These are phyloP conservation scores for Eptatretus atami DNA, from an alignment of 2,797 vertebrate genomes.

Conservation along the genomic window DNA sequence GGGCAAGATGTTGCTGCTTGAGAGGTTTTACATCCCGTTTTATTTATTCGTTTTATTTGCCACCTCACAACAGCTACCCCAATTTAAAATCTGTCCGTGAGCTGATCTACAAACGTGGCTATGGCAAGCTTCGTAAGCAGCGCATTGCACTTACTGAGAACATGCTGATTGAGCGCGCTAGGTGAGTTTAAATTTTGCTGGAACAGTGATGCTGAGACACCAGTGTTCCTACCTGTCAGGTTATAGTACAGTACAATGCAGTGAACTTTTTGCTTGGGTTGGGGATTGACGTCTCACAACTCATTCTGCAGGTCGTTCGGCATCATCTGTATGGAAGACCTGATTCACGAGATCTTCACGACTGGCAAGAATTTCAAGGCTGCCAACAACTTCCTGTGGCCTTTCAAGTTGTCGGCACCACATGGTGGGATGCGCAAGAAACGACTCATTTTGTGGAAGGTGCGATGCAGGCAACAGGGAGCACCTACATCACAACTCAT, in stretches of 20 bases:
- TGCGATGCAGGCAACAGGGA: slow-evolving; percentile 81
- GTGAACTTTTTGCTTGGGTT: neutral
- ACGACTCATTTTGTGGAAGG: slow-evolving; percentile 94
- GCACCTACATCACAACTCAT: slow-evolving; percentile 79
- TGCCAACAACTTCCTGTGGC: slow-evolving; percentile 90
- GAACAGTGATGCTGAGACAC: too few relatives aligned
- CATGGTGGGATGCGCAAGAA: slow-evolving; percentile 94
- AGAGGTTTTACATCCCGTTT: neutral
- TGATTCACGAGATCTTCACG: slow-evolving; percentile 86
- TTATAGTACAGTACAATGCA: neutral
- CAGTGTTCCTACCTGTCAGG: too few relatives aligned
- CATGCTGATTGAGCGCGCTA: slow-evolving; percentile 40
- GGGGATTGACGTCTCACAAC: too few relatives aligned
- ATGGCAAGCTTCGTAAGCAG: slow-evolving; percentile 62
- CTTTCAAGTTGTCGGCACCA: slow-evolving; percentile 80
- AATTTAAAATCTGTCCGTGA: slow-evolving; percentile 89
- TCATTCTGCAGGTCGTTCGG: slow-evolving; percentile 30
- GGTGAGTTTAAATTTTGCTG: slow-evolving; percentile 17
- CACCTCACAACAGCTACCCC: slow-evolving; percentile 31
- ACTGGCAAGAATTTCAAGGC: slow-evolving; percentile 90
- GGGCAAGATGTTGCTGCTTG: neutral
- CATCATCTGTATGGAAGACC: slow-evolving; percentile 76
- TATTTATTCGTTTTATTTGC: neutral
- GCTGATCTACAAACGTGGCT: slow-evolving; percentile 80
- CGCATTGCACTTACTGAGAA: slow-evolving; percentile 73